Conservation (phyloP, 1,140 invertebrate genomes). For the Stenopsyche tienmushanensis region DNA sequence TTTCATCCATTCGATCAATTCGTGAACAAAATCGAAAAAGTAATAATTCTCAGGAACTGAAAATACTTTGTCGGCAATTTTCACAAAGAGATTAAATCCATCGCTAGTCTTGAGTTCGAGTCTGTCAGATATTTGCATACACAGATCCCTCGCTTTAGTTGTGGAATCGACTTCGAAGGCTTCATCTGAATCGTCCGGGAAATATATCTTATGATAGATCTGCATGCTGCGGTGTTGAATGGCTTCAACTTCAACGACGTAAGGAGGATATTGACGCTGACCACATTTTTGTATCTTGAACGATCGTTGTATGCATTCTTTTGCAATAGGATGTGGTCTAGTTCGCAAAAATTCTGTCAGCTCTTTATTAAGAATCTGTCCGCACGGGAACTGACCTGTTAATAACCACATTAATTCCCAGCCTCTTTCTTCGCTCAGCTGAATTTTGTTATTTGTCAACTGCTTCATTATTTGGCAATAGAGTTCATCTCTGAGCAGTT, state of each 20-base stretch:
- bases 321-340: slow-evolving; percentile 72
- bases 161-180: slow-evolving; percentile 77
- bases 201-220: slow-evolving; percentile 92
- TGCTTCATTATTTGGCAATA: slow-evolving; percentile 96
- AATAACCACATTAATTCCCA: slow-evolving; percentile 93
- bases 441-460: slow-evolving; percentile 80
- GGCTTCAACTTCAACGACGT: slow-evolving; percentile 92
- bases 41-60: slow-evolving; percentile 90
- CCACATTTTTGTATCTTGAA: slow-evolving; percentile 79
- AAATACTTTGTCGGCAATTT: slow-evolving; percentile 90
- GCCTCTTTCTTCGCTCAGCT: slow-evolving; percentile 83
- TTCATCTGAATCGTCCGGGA: slow-evolving; percentile 91
- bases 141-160: slow-evolving; percentile 85
- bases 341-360: slow-evolving; percentile 76
- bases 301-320: slow-evolving; percentile 79
- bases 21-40: slow-evolving; percentile 94
- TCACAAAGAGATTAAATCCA: slow-evolving; percentile 91
- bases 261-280: slow-evolving; percentile 84
- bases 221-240: slow-evolving; percentile 92
- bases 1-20: slow-evolving; percentile 84
- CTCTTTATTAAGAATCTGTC: slow-evolving; percentile 59
- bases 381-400: slow-evolving; percentile 82
- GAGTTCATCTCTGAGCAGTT: slow-evolving; percentile 83
- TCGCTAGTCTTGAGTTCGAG: slow-evolving; percentile 73
- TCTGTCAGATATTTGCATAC: slow-evolving; percentile 74